Evolutionary conservation across 1,140 invertebrate genomes (phyloP), one percentile per base, ranked within the genome.

Genomic region (Mizuhopecten yessoensis): DNA sequence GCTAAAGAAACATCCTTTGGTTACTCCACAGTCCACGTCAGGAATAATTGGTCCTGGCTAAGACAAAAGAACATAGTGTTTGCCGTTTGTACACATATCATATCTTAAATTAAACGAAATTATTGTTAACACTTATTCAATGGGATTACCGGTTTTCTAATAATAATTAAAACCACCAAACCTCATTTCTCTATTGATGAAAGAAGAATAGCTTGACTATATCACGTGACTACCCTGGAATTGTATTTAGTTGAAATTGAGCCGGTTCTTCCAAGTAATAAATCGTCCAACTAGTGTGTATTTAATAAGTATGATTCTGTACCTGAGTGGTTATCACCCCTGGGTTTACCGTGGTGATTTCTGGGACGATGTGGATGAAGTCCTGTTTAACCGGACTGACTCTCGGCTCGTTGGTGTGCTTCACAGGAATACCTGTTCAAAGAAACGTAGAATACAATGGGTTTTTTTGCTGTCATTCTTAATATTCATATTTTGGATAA

Each of bases 301-400:
- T n/a, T n/a, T n/a, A n/a, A n/a, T n/a, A n/a, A n/a, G n/a, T n/a
- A 57, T 11, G 23, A 15, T 11, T 57, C 45, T 57, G 45, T 29
- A 75, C 57, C 57, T 75, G 57, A 17, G 57, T 75, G 5, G 57
- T 75, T 75, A 75, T 75, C 57, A 29, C 57, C 57, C 57, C 57
- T 75, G 57, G 57, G n/a, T 75, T 75, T 5, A 75, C 57, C 11
- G 57, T 75, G 2, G 57, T 75, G 17, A 17, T 5, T 75, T 75
- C 57, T 7, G 57, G 57, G 11, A 1, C 5, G 23, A 75, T 75
- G n/a, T 75, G 23, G n/a, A n/a, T 75, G 57, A 75, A 75, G 57
- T 75, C 57, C 17, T 75, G 23, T 75, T 75, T 75, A 7, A 29
- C 23, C 2, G 57, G n/a, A 75, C 57, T 75, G 9, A 75, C 57